phyloP scores from a whole-genome alignment of 2,113 vertebrate genomes.

The Mastomys coucha region DNA sequence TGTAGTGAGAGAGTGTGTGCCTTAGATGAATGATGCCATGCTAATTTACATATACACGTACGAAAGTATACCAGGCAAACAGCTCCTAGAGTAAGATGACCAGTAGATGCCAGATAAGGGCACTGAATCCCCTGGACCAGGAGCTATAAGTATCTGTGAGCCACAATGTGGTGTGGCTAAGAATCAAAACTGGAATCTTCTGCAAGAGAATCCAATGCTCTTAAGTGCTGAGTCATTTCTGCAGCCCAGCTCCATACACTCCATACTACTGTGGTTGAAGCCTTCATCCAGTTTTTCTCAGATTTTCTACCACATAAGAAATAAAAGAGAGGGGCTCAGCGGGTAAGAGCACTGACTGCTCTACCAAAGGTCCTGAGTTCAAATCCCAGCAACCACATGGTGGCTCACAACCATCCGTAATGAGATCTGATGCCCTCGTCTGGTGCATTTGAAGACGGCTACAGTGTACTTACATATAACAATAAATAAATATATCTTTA shows the following conservation, averaged over 20 bases:
- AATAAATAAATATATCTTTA: too few relatives aligned
- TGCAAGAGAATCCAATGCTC: neutral
- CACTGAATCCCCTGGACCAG: neutral
- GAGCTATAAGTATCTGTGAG: neutral
- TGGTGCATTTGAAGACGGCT: too few relatives aligned
- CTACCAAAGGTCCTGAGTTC: too few relatives aligned
- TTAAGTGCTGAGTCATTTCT: neutral
- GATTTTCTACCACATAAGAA: neutral
- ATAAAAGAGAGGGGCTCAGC: too few relatives aligned
- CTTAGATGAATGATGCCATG: neutral
- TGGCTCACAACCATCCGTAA: too few relatives aligned
- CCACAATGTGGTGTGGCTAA: neutral
- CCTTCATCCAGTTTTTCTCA: slow-evolving; percentile 1
- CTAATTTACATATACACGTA: neutral
- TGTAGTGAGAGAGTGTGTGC: neutral
- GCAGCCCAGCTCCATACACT: neutral
- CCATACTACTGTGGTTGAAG: slow-evolving; percentile 21
- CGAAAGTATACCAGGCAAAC: neutral
- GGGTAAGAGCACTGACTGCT: too few relatives aligned
- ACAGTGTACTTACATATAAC: too few relatives aligned
- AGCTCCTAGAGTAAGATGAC: neutral
- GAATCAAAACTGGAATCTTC: neutral
- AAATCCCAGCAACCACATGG: too few relatives aligned
- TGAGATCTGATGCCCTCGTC: too few relatives aligned
- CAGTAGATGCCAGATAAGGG: neutral